phyloP scores from a whole-genome alignment of 1,140 invertebrate genomes.

The Lepidotrigona ventralis region DNA sequence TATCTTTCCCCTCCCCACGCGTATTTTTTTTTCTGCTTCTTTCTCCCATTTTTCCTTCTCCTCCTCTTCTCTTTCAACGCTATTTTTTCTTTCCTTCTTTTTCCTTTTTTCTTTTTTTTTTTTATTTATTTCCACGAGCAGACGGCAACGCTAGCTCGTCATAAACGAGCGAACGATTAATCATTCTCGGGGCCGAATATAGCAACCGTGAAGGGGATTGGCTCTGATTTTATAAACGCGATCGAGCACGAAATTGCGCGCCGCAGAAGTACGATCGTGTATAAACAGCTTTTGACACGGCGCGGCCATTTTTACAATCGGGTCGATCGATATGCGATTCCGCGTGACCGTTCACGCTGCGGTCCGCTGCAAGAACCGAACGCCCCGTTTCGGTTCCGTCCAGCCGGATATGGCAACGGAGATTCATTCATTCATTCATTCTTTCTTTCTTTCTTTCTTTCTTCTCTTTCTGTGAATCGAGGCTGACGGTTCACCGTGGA shows the following conservation, averaged over 20 bases:
- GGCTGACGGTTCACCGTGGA: neutral
- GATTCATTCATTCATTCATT: no score
- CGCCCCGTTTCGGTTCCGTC: neutral
- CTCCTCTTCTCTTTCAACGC: neutral
- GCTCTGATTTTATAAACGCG: constrained; percentile 66
- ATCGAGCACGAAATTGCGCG: constrained; percentile 45
- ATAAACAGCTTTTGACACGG: constrained; percentile 47
- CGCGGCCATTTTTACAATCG: constrained; percentile 31
- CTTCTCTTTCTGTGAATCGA: neutral
- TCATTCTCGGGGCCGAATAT: constrained; percentile 32
- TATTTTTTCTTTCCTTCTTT: neutral
- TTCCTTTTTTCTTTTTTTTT: neutral
- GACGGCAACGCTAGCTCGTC: constrained; percentile 51
- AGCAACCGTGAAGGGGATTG: neutral
- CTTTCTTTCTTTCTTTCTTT: neutral
- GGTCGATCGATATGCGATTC: neutral
- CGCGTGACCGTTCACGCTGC: neutral
- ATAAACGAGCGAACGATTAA: constrained; percentile 59
- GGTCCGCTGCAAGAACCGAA: neutral
- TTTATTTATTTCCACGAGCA: constrained; percentile 50
- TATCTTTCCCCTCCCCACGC: neutral
- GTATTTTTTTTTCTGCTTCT: neutral
- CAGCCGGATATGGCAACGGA: neutral
- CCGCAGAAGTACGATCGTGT: constrained; percentile 48
- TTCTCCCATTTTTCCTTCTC: neutral